Percentiles rank a stretch among this genome's conserved stretches.
These are phyloP conservation scores for Pandemis heparana DNA, from an alignment of 2,888 invertebrate species.

Conservation along the genomic window DNA sequence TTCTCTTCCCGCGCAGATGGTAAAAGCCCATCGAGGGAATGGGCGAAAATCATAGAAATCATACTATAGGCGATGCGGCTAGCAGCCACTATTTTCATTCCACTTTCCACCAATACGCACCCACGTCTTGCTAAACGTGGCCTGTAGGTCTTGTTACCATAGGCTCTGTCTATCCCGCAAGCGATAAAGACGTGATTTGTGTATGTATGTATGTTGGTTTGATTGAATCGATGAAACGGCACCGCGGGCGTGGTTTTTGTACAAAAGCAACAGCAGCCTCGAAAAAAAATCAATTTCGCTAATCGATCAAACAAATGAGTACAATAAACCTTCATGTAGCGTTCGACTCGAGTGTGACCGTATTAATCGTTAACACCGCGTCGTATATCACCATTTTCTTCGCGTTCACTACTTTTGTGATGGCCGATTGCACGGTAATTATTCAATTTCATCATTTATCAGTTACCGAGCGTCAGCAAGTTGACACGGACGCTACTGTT, in stretches of 20 bases:
- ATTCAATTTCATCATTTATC: constrained; percentile 83
- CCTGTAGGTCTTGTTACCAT: no score
- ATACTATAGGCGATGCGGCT: no score
- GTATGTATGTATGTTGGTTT: no score
- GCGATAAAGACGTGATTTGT: no score
- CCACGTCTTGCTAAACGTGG: no score
- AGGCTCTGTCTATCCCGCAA: no score
- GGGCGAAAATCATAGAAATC: no score
- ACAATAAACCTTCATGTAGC: neutral
- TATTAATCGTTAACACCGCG: constrained; percentile 12
- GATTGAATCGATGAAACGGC: no score
- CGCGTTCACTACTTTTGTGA: constrained; percentile 66
- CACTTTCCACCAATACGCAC: no score
- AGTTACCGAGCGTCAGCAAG: constrained; percentile 76
- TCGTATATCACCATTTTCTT: constrained; percentile 54
- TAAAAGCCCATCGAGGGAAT: no score
- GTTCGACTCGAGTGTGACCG: neutral
- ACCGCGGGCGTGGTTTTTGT: neutral
- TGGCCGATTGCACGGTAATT: constrained; percentile 69
- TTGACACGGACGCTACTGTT: constrained; percentile 57
- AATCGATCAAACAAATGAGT: neutral
- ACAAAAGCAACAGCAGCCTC: neutral
- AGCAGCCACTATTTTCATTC: no score
- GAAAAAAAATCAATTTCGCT: neutral
- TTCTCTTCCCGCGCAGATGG: no score